These are phyloP conservation scores for Halichoeres trimaculatus DNA, from an alignment of 2,113 vertebrate species.

Conservation along the genomic window DNA sequence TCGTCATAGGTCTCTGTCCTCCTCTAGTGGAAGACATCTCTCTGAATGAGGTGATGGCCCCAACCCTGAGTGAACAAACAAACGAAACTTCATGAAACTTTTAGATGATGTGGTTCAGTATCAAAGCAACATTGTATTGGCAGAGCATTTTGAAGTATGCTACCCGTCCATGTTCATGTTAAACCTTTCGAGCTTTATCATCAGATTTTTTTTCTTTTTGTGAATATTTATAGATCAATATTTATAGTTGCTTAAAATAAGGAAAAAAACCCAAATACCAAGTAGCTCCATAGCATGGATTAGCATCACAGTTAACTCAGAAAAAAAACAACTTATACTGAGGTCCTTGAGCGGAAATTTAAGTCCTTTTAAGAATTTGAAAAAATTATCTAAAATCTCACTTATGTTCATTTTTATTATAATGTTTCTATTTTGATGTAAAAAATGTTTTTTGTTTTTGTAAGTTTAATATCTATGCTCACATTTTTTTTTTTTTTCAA, in stretches of 20 bases:
- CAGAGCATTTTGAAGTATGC: constrained; percentile 12
- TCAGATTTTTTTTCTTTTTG: neutral
- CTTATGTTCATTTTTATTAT: too few relatives aligned
- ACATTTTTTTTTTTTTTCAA: too few relatives aligned
- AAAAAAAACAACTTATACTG: too few relatives aligned
- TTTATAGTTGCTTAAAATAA: neutral
- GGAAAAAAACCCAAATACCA: neutral
- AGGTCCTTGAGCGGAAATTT: too few relatives aligned
- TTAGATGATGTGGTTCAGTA: constrained; percentile 19
- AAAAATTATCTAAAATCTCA: too few relatives aligned
- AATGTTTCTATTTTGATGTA: too few relatives aligned
- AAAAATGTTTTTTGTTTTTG: too few relatives aligned
- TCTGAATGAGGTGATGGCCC: constrained; percentile 80
- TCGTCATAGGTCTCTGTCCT: constrained; percentile 84
- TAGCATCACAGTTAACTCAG: too few relatives aligned
- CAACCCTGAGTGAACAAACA: neutral
- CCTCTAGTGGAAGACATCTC: constrained; percentile 82
- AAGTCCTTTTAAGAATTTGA: too few relatives aligned
- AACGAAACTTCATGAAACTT: neutral
- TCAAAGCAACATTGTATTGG: neutral
- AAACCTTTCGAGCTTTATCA: neutral
- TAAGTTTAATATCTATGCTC: too few relatives aligned
- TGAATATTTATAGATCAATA: constrained; percentile 4
- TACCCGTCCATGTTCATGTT: neutral
- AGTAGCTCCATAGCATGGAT: too few relatives aligned